Conservation (phyloP, 2,888 invertebrate species). For the Ceramica pisi region DNA sequence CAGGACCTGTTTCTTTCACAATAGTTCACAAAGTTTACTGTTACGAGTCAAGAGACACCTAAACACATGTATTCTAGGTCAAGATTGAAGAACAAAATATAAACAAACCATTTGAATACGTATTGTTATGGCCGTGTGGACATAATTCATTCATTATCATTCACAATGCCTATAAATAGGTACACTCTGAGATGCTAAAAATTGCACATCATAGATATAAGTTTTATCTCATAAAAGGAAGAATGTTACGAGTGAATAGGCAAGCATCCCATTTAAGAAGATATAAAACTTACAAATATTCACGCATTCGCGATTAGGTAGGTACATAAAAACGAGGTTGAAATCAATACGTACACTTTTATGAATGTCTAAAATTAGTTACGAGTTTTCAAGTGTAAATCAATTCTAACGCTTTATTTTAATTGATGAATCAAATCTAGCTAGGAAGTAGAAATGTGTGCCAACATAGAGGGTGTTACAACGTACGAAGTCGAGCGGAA, state of each 20-base stretch:
- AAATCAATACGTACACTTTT: constrained; percentile 5
- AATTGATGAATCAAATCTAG: constrained; percentile 46
- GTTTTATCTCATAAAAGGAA: constrained; percentile 18
- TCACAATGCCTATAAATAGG: constrained; percentile 13
- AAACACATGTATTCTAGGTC: constrained; percentile 51
- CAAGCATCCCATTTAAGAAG: constrained; percentile 9
- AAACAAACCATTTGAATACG: constrained; percentile 45
- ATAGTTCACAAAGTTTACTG: constrained; percentile 22
- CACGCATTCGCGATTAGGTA: constrained; percentile 4
- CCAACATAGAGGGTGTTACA: constrained; percentile 27
- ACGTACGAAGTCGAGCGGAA: constrained; percentile 4
- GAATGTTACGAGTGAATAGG: background rate
- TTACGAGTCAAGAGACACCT: constrained; percentile 21
- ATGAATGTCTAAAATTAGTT: constrained; percentile 6
- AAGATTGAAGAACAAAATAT: constrained; percentile 44
- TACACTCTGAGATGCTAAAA: constrained; percentile 27
- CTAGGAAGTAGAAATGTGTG: constrained; percentile 48
- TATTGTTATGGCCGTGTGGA: constrained; percentile 30
- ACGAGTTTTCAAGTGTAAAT: constrained; percentile 23
- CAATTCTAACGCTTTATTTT: constrained; percentile 32
- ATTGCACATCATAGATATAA: constrained; percentile 5
- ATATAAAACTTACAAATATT: constrained; percentile 20
- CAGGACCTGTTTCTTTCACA: constrained; percentile 17
- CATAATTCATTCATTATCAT: constrained; percentile 36
- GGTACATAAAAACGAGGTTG: constrained; percentile 24